phyloP scores from a whole-genome alignment of 1,140 invertebrate species.

The Listronotus oregonensis region DNA sequence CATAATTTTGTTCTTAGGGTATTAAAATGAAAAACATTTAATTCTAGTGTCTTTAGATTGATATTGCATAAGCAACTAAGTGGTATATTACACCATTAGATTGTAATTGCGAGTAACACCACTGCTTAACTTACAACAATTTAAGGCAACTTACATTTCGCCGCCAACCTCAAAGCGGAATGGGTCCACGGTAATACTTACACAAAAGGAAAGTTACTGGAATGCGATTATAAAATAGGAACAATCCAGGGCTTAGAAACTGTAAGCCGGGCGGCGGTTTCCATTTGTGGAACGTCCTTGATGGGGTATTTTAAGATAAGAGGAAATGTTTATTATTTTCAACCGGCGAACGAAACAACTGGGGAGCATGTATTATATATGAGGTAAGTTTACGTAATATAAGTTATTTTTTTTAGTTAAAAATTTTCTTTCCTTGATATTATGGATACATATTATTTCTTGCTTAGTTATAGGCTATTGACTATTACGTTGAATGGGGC shows the following conservation, averaged over 20 bases:
- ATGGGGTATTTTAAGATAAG: constrained; percentile 55
- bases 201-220: constrained; percentile 13
- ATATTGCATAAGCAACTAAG: too few relatives aligned
- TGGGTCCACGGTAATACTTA: constrained; percentile 34
- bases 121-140: not conserved
- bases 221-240: constrained; percentile 45
- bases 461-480: too few relatives aligned
- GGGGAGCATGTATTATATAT: constrained; percentile 31
- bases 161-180: constrained; percentile 33
- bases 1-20: too few relatives aligned
- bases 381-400: constrained; percentile 24
- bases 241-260: constrained; percentile 39
- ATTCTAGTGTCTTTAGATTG: too few relatives aligned
- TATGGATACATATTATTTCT: too few relatives aligned
- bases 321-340: constrained; percentile 53
- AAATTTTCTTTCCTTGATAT: too few relatives aligned
- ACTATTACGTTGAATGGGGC: too few relatives aligned
- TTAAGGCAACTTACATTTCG: constrained; percentile 37
- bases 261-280: constrained; percentile 52
- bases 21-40: too few relatives aligned
- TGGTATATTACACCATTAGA: not conserved
- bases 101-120: not conserved
- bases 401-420: too few relatives aligned
- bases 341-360: constrained; percentile 50
- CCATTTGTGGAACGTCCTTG: constrained; percentile 55